Conservation (phyloP, 2,113 vertebrate genomes). For the Pristiophorus japonicus region DNA sequence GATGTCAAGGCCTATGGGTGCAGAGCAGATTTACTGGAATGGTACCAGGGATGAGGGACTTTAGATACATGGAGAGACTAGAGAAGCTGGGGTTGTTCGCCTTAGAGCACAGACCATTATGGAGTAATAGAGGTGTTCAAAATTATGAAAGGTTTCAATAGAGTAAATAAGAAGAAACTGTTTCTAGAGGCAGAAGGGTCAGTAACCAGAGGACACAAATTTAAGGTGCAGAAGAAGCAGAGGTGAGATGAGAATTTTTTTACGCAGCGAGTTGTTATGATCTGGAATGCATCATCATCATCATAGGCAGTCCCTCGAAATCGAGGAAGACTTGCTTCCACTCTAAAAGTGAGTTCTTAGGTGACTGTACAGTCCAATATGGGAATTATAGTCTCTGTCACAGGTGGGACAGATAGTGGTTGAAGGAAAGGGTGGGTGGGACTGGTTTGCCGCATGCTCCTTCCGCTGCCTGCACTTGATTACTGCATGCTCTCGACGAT, state of each 20-base stretch:
- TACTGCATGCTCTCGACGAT: too few relatives aligned
- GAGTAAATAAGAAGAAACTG: not conserved
- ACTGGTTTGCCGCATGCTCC: too few relatives aligned
- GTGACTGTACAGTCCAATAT: too few relatives aligned
- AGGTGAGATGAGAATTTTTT: not conserved
- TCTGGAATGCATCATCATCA: not conserved
- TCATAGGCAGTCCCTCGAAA: too few relatives aligned
- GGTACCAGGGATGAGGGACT: not conserved
- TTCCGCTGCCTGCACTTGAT: too few relatives aligned
- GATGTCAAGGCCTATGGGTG: not conserved
- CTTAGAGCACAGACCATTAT: not conserved
- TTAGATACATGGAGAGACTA: not conserved
- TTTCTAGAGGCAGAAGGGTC: not conserved
- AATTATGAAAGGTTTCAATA: not conserved
- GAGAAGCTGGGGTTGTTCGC: not conserved
- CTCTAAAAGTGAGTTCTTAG: too few relatives aligned
- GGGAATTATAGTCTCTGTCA: too few relatives aligned
- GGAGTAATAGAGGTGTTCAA: not conserved
- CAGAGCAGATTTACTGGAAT: not conserved
- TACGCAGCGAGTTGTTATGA: not conserved
- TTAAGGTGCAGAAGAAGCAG: not conserved
- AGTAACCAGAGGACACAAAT: not conserved
- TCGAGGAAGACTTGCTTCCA: too few relatives aligned
- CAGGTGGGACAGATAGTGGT: too few relatives aligned
- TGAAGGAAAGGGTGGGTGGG: too few relatives aligned